Conservation (phyloP, 2,888 invertebrate species). For the Leuctra nigra region DNA sequence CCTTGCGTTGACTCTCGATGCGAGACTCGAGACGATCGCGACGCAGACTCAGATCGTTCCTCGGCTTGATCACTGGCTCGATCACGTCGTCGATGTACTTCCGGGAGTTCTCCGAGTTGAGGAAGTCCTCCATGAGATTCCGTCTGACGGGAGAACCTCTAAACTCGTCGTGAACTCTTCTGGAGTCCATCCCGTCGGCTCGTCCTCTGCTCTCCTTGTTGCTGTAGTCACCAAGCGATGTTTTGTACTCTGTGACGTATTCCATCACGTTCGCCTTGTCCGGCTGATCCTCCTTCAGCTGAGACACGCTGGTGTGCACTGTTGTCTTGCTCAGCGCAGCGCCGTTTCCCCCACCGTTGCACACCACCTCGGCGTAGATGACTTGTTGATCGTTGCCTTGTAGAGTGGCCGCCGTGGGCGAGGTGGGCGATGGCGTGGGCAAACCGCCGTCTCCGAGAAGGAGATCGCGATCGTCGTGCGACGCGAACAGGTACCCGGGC, state of each 20-base stretch:
- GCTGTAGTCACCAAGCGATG: constrained; percentile 7
- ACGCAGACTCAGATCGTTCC: constrained; percentile 57
- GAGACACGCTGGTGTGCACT: constrained; percentile 45
- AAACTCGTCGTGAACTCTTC: constrained; percentile 30
- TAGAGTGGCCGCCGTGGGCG: not conserved
- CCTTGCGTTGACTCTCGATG: constrained; percentile 45
- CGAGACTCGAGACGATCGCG: constrained; percentile 70
- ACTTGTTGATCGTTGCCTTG: constrained; percentile 43
- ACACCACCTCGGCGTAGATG: constrained; percentile 70
- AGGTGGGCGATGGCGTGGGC: not conserved
- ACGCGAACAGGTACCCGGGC: constrained; percentile 45
- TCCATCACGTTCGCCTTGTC: constrained; percentile 3
- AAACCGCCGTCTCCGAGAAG: not conserved
- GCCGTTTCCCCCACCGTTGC: constrained; percentile 30
- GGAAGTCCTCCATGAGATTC: constrained; percentile 27
- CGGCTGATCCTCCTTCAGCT: constrained; percentile 56
- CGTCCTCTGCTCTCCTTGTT: constrained; percentile 48
- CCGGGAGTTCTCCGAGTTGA: constrained; percentile 33
- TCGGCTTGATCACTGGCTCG: constrained; percentile 31
- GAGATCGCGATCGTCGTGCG: constrained; percentile 35
- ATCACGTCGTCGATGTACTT: constrained; percentile 29
- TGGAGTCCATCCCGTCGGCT: constrained; percentile 60
- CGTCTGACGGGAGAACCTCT: constrained; percentile 5
- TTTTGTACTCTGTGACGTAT: not conserved
- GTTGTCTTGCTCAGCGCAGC: constrained; percentile 41